These are phyloP conservation scores for Nipponacmea schrenckii DNA, from an alignment of 2,888 invertebrate species.

Conservation along the genomic window DNA sequence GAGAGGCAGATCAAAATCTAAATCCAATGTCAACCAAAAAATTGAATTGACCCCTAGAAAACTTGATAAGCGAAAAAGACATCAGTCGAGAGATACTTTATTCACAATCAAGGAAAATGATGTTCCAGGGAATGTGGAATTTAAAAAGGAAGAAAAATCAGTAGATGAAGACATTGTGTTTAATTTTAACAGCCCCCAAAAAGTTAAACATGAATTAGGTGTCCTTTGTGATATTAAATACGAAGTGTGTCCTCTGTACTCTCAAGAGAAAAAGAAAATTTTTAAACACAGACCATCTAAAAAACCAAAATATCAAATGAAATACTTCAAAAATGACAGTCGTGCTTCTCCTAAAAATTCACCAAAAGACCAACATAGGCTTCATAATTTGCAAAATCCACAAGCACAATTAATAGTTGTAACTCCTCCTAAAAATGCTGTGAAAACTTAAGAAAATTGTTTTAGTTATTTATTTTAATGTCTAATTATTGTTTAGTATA, in stretches of 20 bases:
- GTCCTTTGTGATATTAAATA: slow-evolving; percentile 8
- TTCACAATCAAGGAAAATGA: not conserved
- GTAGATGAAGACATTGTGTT: slow-evolving; percentile 44
- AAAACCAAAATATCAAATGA: not conserved
- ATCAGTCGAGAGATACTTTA: not conserved
- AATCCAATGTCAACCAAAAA: not conserved
- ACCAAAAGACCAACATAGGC: no score
- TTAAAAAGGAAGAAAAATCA: not conserved
- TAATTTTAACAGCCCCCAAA: slow-evolving; percentile 47
- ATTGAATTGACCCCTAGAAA: not conserved
- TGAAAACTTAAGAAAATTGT: no score
- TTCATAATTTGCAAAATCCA: no score
- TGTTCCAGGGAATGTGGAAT: not conserved
- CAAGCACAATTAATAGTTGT: no score
- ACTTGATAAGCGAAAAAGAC: not conserved
- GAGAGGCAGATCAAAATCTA: not conserved
- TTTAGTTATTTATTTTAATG: no score
- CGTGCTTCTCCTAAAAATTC: not conserved
- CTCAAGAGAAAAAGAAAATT: not conserved
- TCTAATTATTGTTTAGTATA: no score
- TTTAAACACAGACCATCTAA: not conserved
- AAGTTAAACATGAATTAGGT: slow-evolving; percentile 31
- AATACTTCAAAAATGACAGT: slow-evolving; percentile 1
- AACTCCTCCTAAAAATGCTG: no score
- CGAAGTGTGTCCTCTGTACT: not conserved